phyloP scores from a whole-genome alignment of 2,113 vertebrate species.

The Centropus bengalensis region DNA sequence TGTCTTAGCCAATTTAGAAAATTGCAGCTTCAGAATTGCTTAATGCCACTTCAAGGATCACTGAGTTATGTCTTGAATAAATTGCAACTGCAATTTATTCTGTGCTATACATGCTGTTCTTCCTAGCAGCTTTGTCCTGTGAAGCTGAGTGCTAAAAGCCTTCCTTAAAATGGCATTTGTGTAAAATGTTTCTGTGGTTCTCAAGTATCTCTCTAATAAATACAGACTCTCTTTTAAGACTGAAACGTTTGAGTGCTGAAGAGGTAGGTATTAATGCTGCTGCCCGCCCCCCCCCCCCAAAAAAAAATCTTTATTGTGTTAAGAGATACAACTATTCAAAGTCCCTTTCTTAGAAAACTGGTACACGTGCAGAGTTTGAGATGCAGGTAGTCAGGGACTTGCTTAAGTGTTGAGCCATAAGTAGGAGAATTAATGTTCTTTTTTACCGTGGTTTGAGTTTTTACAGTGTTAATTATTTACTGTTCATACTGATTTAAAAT shows the following conservation, averaged over 20 bases:
- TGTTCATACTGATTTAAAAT: not conserved
- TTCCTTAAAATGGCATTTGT: slow-evolving; percentile 6
- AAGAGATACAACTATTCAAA: not conserved
- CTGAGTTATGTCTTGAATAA: not conserved
- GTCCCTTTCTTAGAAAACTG: not conserved
- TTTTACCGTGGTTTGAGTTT: not conserved
- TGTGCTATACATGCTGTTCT: not conserved
- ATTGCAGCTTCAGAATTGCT: not conserved
- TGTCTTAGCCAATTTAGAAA: not conserved
- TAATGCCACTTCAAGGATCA: not conserved
- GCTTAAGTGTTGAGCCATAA: not conserved
- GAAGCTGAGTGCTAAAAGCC: slow-evolving; percentile 24
- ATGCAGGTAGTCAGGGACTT: not conserved
- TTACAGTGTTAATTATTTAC: not conserved
- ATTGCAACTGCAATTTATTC: slow-evolving; percentile 32
- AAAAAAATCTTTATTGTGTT: not conserved
- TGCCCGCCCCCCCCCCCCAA: too few relatives aligned
- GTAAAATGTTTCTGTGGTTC: slow-evolving; percentile 36
- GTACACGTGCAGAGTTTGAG: not conserved
- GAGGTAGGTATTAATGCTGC: slow-evolving; percentile 67
- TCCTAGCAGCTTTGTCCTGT: slow-evolving; percentile 13
- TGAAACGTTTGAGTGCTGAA: slow-evolving; percentile 34
- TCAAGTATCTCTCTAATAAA: slow-evolving; percentile 23
- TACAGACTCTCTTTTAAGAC: slow-evolving; percentile 12
- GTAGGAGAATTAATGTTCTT: not conserved